These are phyloP conservation scores for Pseudonaja textilis DNA, from an alignment of 2,113 vertebrate species.

Conservation along the genomic window DNA sequence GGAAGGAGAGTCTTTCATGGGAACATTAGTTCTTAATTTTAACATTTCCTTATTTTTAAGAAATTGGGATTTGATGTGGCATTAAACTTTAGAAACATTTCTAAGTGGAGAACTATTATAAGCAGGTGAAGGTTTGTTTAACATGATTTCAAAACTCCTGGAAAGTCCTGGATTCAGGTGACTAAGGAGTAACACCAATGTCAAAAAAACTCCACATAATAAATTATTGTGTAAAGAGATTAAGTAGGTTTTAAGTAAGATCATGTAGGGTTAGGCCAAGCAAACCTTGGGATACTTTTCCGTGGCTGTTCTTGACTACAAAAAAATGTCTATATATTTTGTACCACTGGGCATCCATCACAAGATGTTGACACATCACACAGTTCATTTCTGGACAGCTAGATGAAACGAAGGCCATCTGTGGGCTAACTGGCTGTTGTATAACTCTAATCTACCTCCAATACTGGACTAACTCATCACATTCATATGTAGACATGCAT, in stretches of 20 bases:
- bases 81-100: constrained; percentile 60
- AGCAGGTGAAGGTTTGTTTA: constrained; percentile 60
- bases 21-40: constrained; percentile 73
- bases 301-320: background rate
- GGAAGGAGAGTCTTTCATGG: constrained; percentile 63
- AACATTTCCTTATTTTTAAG: constrained; percentile 70
- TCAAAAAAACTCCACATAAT: rapidly evolving
- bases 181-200: background rate
- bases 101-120: constrained; percentile 65
- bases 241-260: background rate
- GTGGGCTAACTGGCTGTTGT: background rate
- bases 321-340: background rate
- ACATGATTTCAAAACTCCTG: background rate
- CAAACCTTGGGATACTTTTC: background rate
- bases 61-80: constrained; percentile 65
- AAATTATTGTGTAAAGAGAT: background rate
- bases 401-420: background rate
- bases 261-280: background rate
- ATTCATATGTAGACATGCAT: background rate
- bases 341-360: background rate
- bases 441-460: background rate
- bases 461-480: background rate
- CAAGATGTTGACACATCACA: background rate
- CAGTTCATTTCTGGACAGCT: background rate
- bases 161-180: rapidly evolving